These are phyloP conservation scores for Halcyon smyrnensis DNA, from an alignment of 2,797 vertebrate species.

Conservation along the genomic window DNA sequence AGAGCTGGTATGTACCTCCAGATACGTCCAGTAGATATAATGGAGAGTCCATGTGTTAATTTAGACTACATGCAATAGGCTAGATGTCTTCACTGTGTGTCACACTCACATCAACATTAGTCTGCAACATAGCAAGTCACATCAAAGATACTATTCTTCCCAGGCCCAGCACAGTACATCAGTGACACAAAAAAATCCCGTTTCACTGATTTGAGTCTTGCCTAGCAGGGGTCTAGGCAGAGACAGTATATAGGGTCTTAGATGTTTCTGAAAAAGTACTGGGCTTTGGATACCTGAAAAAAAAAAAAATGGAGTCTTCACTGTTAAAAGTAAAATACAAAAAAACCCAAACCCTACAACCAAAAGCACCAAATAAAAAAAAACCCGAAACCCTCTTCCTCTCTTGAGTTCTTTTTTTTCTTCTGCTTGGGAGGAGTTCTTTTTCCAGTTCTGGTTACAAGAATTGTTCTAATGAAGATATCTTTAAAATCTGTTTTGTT, in stretches of 20 bases:
- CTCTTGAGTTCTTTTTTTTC: background rate
- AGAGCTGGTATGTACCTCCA: background rate
- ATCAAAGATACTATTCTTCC: rapidly evolving
- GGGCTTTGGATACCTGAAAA: background rate
- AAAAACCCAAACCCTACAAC: too few species aligned
- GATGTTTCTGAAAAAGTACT: background rate
- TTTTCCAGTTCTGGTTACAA: background rate
- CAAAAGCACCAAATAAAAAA: too few species aligned
- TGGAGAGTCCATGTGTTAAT: background rate
- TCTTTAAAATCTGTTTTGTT: background rate
- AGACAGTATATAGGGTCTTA: background rate
- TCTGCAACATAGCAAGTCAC: background rate
- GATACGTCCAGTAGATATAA: background rate
- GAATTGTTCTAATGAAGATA: background rate
- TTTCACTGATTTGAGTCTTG: background rate
- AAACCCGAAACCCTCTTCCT: background rate
- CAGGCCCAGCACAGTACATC: background rate
- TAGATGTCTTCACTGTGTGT: background rate
- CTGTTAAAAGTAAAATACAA: background rate
- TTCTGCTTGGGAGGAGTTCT: background rate
- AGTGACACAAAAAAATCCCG: background rate
- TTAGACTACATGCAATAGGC: background rate
- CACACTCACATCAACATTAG: background rate
- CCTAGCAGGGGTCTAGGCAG: background rate
- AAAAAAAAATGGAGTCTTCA: background rate